Base-by-base conservation (phyloP, 2,888 invertebrate species). In the Dastarcus helophoroides region DNA sequence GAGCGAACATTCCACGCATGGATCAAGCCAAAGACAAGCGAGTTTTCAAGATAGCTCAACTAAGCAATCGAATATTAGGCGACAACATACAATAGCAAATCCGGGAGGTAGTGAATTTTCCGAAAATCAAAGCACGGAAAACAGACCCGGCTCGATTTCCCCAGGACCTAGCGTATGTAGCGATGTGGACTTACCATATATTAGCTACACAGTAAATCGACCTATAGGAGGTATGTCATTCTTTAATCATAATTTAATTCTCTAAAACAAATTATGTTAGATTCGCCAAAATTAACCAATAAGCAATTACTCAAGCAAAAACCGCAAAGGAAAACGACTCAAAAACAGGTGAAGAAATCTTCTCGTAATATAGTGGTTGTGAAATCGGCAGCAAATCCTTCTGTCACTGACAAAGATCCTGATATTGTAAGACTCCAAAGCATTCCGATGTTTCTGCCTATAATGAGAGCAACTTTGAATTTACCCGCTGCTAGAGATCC, bases 401-500 rank as follows among this genome's bases (percentile, higher is more conserved):
- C 68, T 2, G 67, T 70, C 9, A 56, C 74, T 1, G 80, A 81
- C 41, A 71, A 76, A 32, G 89, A 90, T 57, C 76, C 82, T 5
- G 82, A 86, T 47, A 71, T 84, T 30, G 60, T 76, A 25, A 65
- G 74, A 37, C 56, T 86, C 22, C 76, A 77, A 64, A 47, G 72
- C 44, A 90, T 93, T 45, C 91, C 93, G 2, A 84, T 88, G 61
- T 93, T 94, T 58, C 63, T 91, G 31, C 94, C 94, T 0, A 89
- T 94, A 27, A 86, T 94, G 77, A 63, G 90, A 21, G 89, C 88
- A 0, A 84, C 89, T 0, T 60, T 90, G 2, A 88, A 88, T 22
- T 62, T 89, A 30, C 85, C 90, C 0, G 82, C 85, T 0, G 79
- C 82, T 0, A 68, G 86, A 26, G 91, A 93, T 57, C 81, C 86